A percentile compares a stretch with the other conserved stretches of the same genome.
These are phyloP conservation scores for Hypsibius dujardini DNA, from an alignment of 1,140 invertebrate species.

Conservation along the genomic window DNA sequence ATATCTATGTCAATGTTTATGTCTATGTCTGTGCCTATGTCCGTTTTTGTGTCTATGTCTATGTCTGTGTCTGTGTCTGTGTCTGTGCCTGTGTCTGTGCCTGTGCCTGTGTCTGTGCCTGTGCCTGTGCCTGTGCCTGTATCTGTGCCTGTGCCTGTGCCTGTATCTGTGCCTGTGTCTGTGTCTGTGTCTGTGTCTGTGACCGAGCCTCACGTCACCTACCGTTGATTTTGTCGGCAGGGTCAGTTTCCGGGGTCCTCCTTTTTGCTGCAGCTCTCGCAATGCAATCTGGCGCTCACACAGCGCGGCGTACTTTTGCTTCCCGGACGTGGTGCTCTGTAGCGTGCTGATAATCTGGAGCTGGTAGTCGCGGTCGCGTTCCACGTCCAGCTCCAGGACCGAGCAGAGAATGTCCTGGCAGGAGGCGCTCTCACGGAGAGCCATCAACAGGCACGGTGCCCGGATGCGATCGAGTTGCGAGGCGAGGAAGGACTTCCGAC, in stretches of 20 bases:
- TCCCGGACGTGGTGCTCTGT: slow-evolving; percentile 52
- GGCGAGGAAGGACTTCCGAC: slow-evolving; percentile 56
- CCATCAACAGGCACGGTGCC: slow-evolving; percentile 52
- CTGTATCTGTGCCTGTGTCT: too few relatives aligned
- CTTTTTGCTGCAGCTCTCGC: slow-evolving; percentile 64
- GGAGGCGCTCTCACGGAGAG: slow-evolving; percentile 50
- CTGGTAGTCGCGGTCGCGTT: slow-evolving; percentile 43
- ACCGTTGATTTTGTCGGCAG: slow-evolving; percentile 58
- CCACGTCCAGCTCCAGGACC: slow-evolving; percentile 60
- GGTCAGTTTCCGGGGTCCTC: slow-evolving; percentile 58
- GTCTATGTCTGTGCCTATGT: too few relatives aligned
- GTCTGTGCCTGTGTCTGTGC: too few relatives aligned
- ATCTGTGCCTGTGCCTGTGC: too few relatives aligned
- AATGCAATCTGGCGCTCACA: slow-evolving; percentile 56
- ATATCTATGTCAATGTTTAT: too few relatives aligned
- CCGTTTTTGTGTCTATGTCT: too few relatives aligned
- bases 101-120: too few relatives aligned
- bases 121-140: too few relatives aligned
- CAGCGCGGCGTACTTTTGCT: slow-evolving; percentile 49
- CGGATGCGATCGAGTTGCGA: slow-evolving; percentile 42
- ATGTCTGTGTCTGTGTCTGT: too few relatives aligned
- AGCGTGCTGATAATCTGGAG: slow-evolving; percentile 61
- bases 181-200: too few relatives aligned
- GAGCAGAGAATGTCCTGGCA: slow-evolving; percentile 53
- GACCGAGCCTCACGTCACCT: neutral